phyloP scores from a whole-genome alignment of 2,113 vertebrate genomes.

The Hydropotes inermis region DNA sequence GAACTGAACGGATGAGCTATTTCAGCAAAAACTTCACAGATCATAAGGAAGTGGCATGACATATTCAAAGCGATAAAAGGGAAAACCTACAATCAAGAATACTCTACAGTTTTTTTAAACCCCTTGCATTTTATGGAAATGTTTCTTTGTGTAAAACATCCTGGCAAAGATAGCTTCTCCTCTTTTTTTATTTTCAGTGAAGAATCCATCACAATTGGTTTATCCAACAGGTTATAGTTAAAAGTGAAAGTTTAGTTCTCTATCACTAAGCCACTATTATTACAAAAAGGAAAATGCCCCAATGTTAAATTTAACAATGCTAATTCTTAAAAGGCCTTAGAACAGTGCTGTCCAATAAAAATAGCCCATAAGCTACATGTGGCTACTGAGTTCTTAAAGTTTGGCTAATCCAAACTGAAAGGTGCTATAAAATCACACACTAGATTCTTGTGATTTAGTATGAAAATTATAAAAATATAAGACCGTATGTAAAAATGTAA shows the following conservation, averaged over 20 bases:
- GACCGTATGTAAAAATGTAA: background rate
- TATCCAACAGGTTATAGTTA: background rate
- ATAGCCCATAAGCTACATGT: background rate
- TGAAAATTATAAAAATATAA: background rate
- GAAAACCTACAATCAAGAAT: background rate
- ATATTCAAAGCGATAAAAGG: background rate
- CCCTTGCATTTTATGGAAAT: background rate
- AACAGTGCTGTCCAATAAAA: background rate
- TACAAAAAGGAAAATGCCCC: background rate
- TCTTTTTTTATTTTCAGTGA: constrained; percentile 43
- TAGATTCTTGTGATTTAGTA: background rate
- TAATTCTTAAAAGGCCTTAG: background rate
- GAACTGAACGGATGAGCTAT: background rate
- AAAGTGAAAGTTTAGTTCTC: constrained; percentile 12
- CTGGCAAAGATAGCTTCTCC: background rate
- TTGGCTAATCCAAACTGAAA: background rate
- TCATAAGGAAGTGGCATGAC: background rate
- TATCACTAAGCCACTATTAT: background rate
- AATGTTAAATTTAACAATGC: background rate
- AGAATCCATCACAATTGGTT: background rate
- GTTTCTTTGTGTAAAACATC: constrained; percentile 18
- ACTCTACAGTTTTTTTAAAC: background rate
- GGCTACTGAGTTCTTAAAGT: background rate
- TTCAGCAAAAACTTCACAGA: background rate
- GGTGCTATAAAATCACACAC: background rate